Evolutionary conservation across 1,140 invertebrate genomes (phyloP).

Genomic region (Dinoponera quadriceps): DNA sequence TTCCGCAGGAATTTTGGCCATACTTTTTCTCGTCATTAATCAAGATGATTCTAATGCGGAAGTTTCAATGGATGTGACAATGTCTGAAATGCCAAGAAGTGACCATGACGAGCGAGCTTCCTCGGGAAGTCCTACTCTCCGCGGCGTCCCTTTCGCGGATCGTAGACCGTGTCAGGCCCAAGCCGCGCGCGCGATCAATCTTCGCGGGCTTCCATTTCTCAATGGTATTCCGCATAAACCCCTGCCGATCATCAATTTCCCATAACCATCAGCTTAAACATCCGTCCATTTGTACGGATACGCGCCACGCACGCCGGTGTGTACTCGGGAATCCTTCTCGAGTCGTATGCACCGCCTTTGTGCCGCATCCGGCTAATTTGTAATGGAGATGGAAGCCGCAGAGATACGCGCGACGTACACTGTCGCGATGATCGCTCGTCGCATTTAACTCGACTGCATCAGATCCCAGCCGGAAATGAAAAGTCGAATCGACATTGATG

Average conservation of each 20-base stretch:
- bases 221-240: slow-evolving; percentile 27
- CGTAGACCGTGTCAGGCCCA: neutral
- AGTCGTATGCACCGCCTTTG: slow-evolving; percentile 19
- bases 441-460: slow-evolving; percentile 12
- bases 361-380: slow-evolving; percentile 25
- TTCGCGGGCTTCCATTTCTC: slow-evolving; percentile 6
- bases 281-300: slow-evolving; percentile 48
- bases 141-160: slow-evolving; percentile 17
- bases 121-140: neutral
- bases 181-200: slow-evolving; percentile 34
- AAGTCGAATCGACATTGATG: neutral
- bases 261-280: slow-evolving; percentile 37
- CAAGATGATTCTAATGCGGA: too few species aligned
- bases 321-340: slow-evolving; percentile 1
- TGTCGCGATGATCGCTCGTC: slow-evolving; percentile 14
- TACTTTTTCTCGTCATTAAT: neutral
- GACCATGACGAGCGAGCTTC: slow-evolving; percentile 9
- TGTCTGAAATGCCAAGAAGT: neutral
- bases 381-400: slow-evolving; percentile 54
- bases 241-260: slow-evolving; percentile 64
- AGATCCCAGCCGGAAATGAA: neutral
- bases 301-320: neutral
- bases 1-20: too few species aligned
- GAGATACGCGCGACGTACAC: slow-evolving; percentile 25
- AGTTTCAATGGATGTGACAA: neutral